These are phyloP conservation scores for Casuarius casuarius DNA, from an alignment of 2,113 vertebrate species.

Conservation along the genomic window DNA sequence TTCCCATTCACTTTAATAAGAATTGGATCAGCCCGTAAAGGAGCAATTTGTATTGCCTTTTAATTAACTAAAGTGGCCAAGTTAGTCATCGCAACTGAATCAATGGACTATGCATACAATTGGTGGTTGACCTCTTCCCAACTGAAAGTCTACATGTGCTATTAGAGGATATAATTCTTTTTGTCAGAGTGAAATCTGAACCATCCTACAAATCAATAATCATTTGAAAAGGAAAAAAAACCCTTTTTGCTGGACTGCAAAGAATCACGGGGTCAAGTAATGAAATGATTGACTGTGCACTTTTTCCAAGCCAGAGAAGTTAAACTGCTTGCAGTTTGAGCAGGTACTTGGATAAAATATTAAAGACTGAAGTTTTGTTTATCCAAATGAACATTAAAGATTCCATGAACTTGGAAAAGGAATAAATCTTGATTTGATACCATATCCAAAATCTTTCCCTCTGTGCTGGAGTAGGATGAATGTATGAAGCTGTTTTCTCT, in stretches of 20 bases:
- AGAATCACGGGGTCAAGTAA: conserved; percentile 6
- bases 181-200: conserved; percentile 10
- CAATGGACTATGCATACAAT: neutral
- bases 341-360: neutral
- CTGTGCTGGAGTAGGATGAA: neutral
- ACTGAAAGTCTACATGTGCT: neutral
- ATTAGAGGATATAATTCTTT: conserved; percentile 15
- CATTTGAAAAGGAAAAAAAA: neutral
- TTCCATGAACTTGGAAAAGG: neutral
- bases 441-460: neutral
- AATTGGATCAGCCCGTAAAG: neutral
- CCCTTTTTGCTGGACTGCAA: neutral
- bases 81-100: conserved; percentile 25
- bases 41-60: conserved; percentile 17
- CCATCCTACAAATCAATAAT: conserved; percentile 41
- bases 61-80: conserved; percentile 31
- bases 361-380: neutral
- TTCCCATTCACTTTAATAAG: conserved; percentile 1
- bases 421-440: neutral
- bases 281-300: neutral
- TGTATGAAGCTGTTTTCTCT: neutral
- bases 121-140: neutral
- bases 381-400: neutral
- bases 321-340: neutral
- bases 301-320: conserved; percentile 14